Conservation (phyloP, 2,888 invertebrate genomes). For the Trachelus stipa region DNA sequence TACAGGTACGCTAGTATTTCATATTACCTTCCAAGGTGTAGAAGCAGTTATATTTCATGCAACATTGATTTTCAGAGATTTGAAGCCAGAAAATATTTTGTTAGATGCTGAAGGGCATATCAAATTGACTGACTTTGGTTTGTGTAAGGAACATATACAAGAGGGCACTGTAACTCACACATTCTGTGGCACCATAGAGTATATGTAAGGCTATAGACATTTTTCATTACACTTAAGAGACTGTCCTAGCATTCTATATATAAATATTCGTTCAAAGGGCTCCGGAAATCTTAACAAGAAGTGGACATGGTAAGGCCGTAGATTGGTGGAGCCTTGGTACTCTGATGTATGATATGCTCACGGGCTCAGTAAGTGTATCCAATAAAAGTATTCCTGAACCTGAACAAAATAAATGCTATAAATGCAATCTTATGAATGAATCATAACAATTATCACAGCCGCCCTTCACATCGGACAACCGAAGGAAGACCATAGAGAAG, state of each 20-base stretch:
- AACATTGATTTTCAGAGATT: constrained; percentile 73
- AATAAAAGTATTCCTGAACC: not conserved
- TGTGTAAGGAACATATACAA: constrained; percentile 68
- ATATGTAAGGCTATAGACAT: constrained; percentile 80
- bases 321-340: constrained; percentile 99
- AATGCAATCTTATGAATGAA: not conserved
- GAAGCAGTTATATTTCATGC: not conserved
- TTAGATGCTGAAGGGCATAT: constrained; percentile 94
- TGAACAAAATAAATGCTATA: not conserved
- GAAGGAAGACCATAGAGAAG: constrained; percentile 98
- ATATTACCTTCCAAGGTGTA: constrained; percentile 14
- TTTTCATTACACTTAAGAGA: constrained; percentile 6
- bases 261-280: constrained; percentile 76
- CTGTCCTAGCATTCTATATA: not conserved
- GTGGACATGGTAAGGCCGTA: constrained; percentile 98
- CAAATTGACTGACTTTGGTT: constrained; percentile 62
- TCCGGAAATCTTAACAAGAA: constrained; percentile 96
- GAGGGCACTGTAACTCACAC: constrained; percentile 95
- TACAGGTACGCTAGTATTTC: constrained; percentile 67
- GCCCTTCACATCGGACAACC: constrained; percentile 96
- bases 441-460: constrained; percentile 72
- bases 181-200: constrained; percentile 99
- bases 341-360: constrained; percentile 98
- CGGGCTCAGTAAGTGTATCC: constrained; percentile 82
- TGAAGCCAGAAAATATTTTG: constrained; percentile 98